Base-by-base conservation (phyloP, 1,140 invertebrate species). In the Fopius arisanus region DNA sequence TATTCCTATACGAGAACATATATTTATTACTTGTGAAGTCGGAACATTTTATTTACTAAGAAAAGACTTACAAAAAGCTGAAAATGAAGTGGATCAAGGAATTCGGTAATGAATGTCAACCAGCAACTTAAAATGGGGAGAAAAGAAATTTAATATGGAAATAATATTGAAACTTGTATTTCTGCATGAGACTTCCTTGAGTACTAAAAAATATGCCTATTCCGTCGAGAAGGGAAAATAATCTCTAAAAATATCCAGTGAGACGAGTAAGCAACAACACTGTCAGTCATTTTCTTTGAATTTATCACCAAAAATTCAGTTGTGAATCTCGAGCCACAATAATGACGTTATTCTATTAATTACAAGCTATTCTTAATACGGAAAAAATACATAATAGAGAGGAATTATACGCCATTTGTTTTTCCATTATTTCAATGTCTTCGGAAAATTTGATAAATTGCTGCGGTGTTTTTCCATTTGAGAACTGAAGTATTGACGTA, bases 291-390 rank as follows among this genome's bases (percentile, higher is more conserved):
- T 59, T 59, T 59, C 10, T 26, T 59, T 28, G 54, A 59, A 59
- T 23, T 59, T 59, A 26, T 26, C 23, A 26, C 10, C 23, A 59
- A 59, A 51, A 26, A 12, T 28, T 5, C 14, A 28, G 1, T 59
- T 59, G 54, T 28, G 54, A 59, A 59, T 59, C 23, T 59, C 54
- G 23, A 59, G 19, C 54, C 54, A 59, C 54, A 59, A 59, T 59
- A 48, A 59, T 59, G 54, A 59, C 54, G 19, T 59, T 59, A 28
- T 48, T 48, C 23, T 59, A 26, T 23, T 1, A 59, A 59, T 59
- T 59, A 59, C 54, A 28, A 59, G 21, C 54, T 59, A 59, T 59
- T 19, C 5, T 19, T 19, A 48, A 48, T 48, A 48, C 43, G 43
- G 16, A 48, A 48, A n/a, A 48, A 48, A 48, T 48, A 48, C 43